These are phyloP conservation scores for Arothron firmamentum DNA, from an alignment of 2,113 vertebrate species.

Conservation along the genomic window DNA sequence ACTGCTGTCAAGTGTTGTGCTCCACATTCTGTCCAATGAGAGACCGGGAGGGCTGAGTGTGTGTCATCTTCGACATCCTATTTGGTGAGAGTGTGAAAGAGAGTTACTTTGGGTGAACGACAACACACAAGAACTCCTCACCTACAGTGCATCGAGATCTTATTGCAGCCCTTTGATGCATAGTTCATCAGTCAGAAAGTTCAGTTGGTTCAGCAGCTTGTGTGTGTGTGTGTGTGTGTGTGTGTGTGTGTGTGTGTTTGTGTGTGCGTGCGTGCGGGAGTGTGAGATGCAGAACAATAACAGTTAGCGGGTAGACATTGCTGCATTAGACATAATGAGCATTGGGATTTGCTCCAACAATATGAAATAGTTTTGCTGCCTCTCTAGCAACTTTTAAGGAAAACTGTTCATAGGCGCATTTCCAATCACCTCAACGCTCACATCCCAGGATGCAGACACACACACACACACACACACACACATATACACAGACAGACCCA, in stretches of 20 bases:
- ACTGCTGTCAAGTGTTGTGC: conserved; percentile 73
- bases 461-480: not conserved
- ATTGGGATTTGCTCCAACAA: conserved; percentile 53
- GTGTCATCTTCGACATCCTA: conserved; percentile 41
- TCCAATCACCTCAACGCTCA: conserved; percentile 16
- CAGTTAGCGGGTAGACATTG: conserved; percentile 47
- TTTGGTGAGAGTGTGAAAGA: conserved; percentile 37
- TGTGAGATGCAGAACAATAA: conserved; percentile 60
- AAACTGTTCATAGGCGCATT: conserved; percentile 17
- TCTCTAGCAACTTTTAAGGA: conserved; percentile 54
- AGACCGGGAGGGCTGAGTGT: conserved; percentile 51
- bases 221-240: conserved; percentile 32
- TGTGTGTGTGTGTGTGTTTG: not conserved
- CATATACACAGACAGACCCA: not conserved
- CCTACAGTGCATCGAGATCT: conserved; percentile 54
- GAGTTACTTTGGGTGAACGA: conserved; percentile 57
- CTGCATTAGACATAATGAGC: conserved; percentile 67
- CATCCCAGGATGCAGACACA: not conserved
- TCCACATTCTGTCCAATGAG: conserved; percentile 76
- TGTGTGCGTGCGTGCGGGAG: not conserved
- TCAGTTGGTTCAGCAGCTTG: conserved; percentile 61
- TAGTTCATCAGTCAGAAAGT: conserved; percentile 71
- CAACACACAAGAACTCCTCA: conserved; percentile 58
- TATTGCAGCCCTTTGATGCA: conserved; percentile 60
- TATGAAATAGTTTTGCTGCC: conserved; percentile 51